Evolutionary conservation across 1,140 invertebrate species (phyloP).

Genomic region (Drosophila ananassae): DNA sequence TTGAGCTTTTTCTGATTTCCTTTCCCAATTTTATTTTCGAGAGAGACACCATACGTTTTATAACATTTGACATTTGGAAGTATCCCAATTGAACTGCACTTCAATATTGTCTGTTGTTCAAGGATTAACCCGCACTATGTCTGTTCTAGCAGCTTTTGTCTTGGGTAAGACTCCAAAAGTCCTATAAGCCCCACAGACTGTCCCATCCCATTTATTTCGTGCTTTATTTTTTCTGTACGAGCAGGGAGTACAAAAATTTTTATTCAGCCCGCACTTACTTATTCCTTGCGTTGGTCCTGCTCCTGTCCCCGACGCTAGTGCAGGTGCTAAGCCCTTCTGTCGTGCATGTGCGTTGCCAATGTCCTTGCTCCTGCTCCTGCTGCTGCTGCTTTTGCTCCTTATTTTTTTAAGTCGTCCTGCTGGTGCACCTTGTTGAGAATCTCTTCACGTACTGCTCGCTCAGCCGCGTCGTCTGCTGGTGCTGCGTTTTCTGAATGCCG

Average conservation of each 20-base stretch:
- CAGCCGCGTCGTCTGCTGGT: constrained; percentile 61
- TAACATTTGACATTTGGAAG: neutral
- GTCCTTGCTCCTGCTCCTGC: constrained; percentile 34
- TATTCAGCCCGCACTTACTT: constrained; percentile 64
- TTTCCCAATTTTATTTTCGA: neutral
- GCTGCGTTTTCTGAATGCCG: constrained; percentile 77
- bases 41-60: neutral
- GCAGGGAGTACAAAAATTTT: constrained; percentile 14
- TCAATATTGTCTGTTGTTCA: constrained; percentile 3
- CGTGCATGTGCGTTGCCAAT: constrained; percentile 31
- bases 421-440: constrained; percentile 61
- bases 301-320: constrained; percentile 54
- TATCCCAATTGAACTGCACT: neutral
- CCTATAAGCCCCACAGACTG: constrained; percentile 28
- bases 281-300: constrained; percentile 64
- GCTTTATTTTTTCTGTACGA: constrained; percentile 14
- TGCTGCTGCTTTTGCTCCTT: constrained; percentile 33
- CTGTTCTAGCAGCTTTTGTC: constrained; percentile 9
- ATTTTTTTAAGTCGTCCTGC: constrained; percentile 23
- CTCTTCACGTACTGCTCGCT: constrained; percentile 75
- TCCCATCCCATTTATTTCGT: neutral
- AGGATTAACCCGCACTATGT: constrained; percentile 11
- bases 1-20: neutral
- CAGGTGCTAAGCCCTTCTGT: constrained; percentile 67
- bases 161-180: constrained; percentile 35